A percentile compares a stretch with the other conserved stretches of the same genome.
These are phyloP conservation scores for Sylvilagus floridanus DNA, from an alignment of 2,797 vertebrate species.

Conservation along the genomic window DNA sequence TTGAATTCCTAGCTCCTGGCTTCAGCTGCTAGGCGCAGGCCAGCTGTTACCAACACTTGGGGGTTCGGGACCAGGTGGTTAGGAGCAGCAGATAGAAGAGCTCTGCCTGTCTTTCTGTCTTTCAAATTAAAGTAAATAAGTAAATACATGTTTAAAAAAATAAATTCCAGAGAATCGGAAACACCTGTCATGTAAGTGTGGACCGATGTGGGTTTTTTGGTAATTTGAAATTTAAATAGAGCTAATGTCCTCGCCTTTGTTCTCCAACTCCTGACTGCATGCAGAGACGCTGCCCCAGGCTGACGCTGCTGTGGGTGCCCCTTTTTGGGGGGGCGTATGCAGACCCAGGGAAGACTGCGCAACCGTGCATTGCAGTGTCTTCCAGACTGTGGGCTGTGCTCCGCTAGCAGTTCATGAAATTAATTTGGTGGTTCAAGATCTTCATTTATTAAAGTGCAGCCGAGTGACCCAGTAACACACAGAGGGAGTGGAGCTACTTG, in stretches of 20 bases:
- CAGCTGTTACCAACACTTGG: no score
- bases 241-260: neutral
- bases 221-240: slow-evolving; percentile 13
- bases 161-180: neutral
- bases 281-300: neutral
- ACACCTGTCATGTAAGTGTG: neutral
- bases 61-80: no score
- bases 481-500: neutral
- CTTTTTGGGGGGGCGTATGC: no score
- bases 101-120: no score
- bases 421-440: slow-evolving; percentile 12
- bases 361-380: neutral
- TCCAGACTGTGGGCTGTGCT: neutral
- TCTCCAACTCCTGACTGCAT: neutral
- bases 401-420: neutral
- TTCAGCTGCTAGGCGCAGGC: no score
- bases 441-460: neutral
- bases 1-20: no score
- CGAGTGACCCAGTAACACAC: neutral
- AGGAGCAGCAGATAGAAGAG: no score
- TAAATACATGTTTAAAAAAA: no score
- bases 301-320: neutral
- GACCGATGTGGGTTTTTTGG: neutral
- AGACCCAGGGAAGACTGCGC: neutral
- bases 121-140: no score